Evolutionary conservation across 2,797 vertebrate genomes (phyloP), one percentile per base, ranked within the genome.

Genomic region (Xiphophorus birchmanni): DNA sequence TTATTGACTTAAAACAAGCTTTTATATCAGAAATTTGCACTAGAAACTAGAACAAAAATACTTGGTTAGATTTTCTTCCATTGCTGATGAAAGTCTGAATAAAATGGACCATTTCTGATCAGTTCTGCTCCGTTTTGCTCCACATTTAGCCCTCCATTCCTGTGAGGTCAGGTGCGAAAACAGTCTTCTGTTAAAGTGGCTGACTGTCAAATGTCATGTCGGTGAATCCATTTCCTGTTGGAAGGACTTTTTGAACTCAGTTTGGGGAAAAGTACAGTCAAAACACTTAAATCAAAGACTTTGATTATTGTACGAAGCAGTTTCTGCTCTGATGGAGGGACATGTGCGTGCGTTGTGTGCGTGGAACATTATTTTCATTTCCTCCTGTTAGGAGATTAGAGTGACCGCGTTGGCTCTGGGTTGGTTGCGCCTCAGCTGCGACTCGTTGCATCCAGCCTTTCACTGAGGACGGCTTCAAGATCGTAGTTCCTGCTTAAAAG

Each of bases 191-290:
- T 84, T 77, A 79, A 40, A 15, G 48, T 17, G 17, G 29, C 26
- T 48, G 56, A n/a, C 65, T 50, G 2, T 8, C 9, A 60, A 42
- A 80, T 76, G 2, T 73, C 75, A 82, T 63, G 50, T 76, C 80
- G 72, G 18, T n/a, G 54, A 80, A 60, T 79, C 80, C 23, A 48
- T 26, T 83, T 32, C 13, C 29, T 73, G 75, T 74, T 78, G 74
- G 63, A 67, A 67, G 3, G 63, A 67, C 35, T 75, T n/a, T 12
- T 69, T n/a, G 37, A 80, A 65, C 44, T 26, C 63, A 74, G 13
- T 48, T 32, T 54, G 65, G 15, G 26, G 60, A 56, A 80, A 56
- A n/a, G 3, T 21, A 13, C 23, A 0, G 23, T 18, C 18, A 71
- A 56, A 42, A 11, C 26, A 13, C 32, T 37, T n/a, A 74, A n/a